Conservation (phyloP, 2,797 vertebrate species). For the Chaenodraco wilsoni region DNA sequence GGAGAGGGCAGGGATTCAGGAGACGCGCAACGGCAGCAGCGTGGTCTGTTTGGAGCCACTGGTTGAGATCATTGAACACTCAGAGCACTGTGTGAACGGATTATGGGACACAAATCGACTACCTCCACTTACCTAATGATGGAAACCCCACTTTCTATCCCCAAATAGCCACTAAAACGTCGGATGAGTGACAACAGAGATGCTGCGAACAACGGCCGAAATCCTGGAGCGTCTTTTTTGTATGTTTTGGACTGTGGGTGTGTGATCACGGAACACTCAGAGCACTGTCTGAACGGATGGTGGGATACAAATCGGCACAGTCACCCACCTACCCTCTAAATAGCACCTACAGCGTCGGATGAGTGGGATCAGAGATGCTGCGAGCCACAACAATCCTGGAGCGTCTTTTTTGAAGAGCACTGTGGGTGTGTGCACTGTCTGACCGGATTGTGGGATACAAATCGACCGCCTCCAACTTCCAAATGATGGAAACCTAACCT, state of each 20-base stretch:
- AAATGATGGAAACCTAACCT: conserved; percentile 40
- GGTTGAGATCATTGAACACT: conserved; percentile 58
- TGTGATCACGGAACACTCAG: too few species aligned
- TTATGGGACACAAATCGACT: conserved; percentile 17
- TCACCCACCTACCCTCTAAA: too few species aligned
- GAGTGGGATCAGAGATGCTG: too few species aligned
- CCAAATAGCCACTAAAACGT: conserved; percentile 11
- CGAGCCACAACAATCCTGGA: too few species aligned
- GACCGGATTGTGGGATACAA: conserved; percentile 23
- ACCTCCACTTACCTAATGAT: conserved; percentile 22
- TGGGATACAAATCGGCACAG: too few species aligned
- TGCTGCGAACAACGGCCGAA: not conserved
- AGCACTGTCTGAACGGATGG: too few species aligned
- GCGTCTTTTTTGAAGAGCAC: too few species aligned
- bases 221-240: too few species aligned
- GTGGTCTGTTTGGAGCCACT: conserved; percentile 54
- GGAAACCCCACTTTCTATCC: conserved; percentile 14
- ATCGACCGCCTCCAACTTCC: conserved; percentile 1
- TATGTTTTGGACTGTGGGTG: too few species aligned
- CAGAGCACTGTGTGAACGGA: conserved; percentile 21
- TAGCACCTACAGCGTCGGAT: too few species aligned
- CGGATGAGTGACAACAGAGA: conserved; percentile 52
- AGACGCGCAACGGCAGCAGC: conserved; percentile 59
- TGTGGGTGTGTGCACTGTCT: conserved; percentile 3
- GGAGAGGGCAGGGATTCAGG: conserved; percentile 65